phyloP scores from a whole-genome alignment of 2,113 vertebrate genomes.

The Glaucidium brasilianum region DNA sequence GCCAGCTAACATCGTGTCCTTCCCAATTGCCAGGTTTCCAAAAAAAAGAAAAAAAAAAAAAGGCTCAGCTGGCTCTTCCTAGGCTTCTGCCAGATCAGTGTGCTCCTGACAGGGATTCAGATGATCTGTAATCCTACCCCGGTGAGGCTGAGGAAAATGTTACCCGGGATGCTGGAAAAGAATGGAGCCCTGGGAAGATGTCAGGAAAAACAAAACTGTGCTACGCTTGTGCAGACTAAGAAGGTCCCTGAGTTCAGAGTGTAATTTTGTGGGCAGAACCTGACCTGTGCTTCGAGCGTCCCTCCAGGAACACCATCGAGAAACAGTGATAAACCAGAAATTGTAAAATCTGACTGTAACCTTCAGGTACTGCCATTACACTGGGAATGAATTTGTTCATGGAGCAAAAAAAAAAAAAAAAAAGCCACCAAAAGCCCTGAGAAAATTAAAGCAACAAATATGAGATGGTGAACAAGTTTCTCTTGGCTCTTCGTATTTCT shows the following conservation, averaged over 20 bases:
- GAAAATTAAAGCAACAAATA: slow-evolving; percentile 34
- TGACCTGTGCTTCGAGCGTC: background rate
- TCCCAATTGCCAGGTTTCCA: background rate
- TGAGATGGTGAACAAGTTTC: slow-evolving; percentile 6
- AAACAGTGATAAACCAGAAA: background rate
- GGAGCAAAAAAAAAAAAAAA: too few species aligned
- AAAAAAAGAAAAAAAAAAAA: background rate
- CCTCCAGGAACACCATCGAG: background rate
- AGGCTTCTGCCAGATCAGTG: background rate
- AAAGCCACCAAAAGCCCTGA: background rate
- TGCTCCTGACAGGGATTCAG: background rate
- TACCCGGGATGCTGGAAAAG: background rate
- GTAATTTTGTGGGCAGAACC: background rate
- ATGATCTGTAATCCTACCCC: background rate
- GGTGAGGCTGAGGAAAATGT: background rate
- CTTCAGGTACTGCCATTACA: background rate
- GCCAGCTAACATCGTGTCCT: background rate
- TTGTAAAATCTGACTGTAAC: background rate
- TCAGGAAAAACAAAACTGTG: background rate
- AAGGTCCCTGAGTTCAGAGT: background rate
- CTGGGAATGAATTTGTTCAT: background rate
- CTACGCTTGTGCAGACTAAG: background rate
- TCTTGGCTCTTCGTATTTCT: background rate
- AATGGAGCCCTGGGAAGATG: background rate
- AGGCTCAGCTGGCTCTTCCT: background rate